A percentile compares a stretch with the other conserved stretches of the same genome.
phyloP scores from a whole-genome alignment of 1,140 invertebrate genomes.

The Acarapis woodi region DNA sequence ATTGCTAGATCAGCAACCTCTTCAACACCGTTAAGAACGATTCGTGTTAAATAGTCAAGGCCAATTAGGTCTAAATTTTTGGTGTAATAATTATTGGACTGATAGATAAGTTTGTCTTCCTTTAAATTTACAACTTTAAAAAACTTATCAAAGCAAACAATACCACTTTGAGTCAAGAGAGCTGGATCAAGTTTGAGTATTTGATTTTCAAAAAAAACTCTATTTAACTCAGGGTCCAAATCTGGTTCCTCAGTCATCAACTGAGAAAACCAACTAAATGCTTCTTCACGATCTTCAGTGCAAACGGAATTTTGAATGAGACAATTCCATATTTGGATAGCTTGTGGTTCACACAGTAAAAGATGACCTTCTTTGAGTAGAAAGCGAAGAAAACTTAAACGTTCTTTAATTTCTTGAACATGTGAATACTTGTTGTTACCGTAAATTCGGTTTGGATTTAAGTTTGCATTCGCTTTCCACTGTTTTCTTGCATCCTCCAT shows the following conservation, averaged over 20 bases:
- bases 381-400: constrained; percentile 56
- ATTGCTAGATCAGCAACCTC: constrained; percentile 73
- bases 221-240: constrained; percentile 78
- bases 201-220: constrained; percentile 85
- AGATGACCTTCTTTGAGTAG: constrained; percentile 51
- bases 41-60: constrained; percentile 81
- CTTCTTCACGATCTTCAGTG: constrained; percentile 65
- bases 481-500: constrained; percentile 52
- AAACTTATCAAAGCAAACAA: constrained; percentile 77
- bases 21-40: constrained; percentile 57
- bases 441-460: constrained; percentile 47
- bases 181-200: constrained; percentile 69
- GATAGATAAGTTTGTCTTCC: constrained; percentile 64
- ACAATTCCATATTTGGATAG: constrained; percentile 87
- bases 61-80: constrained; percentile 55
- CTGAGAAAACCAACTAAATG: constrained; percentile 85
- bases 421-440: constrained; percentile 75
- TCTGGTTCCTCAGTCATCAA: constrained; percentile 91
- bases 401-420: constrained; percentile 65
- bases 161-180: constrained; percentile 73
- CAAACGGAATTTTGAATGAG: constrained; percentile 75
- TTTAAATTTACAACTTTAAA: constrained; percentile 89
- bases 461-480: constrained; percentile 35
- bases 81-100: constrained; percentile 42
- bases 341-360: constrained; percentile 82